Evolutionary conservation across 2,888 invertebrate genomes (phyloP).

Genomic region (Cataglyphis cursor): DNA sequence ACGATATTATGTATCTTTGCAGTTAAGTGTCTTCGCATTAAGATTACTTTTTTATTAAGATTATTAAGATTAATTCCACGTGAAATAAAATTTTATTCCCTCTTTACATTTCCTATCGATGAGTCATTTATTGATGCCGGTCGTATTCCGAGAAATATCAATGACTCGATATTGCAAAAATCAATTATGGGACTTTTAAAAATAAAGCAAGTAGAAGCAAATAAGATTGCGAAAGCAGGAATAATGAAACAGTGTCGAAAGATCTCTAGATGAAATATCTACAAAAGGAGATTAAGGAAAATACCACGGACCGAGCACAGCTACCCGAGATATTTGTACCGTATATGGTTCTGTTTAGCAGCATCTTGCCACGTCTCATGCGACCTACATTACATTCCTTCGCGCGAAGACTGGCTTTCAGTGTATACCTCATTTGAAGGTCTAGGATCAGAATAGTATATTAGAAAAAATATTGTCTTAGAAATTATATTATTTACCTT

Average conservation of each 20-base stretch:
- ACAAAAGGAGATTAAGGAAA: conserved; percentile 60
- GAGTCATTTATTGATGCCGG: conserved; percentile 8
- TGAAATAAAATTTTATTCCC: not conserved
- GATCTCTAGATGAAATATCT: conserved; percentile 55
- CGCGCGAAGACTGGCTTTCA: conserved; percentile 41
- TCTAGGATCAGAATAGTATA: not conserved
- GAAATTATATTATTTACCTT: conserved; percentile 15
- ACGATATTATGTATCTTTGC: not conserved
- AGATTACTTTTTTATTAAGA: no score
- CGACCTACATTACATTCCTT: conserved; percentile 53
- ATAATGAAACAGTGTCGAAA: conserved; percentile 58
- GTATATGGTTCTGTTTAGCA: conserved; percentile 80
- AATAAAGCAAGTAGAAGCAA: conserved; percentile 27
- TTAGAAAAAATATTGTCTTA: not conserved
- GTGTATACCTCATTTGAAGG: not conserved
- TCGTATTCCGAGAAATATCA: conserved; percentile 8
- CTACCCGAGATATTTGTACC: conserved; percentile 75
- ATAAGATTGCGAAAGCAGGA: conserved; percentile 54
- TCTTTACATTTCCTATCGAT: not conserved
- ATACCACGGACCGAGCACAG: conserved; percentile 61
- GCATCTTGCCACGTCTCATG: conserved; percentile 65
- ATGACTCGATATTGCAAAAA: conserved; percentile 25
- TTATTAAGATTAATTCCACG: not conserved
- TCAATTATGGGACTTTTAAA: conserved; percentile 34
- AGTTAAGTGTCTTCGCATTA: not conserved